Evolutionary conservation across 2,113 vertebrate species (phyloP).

Genomic region (Scomber colias): DNA sequence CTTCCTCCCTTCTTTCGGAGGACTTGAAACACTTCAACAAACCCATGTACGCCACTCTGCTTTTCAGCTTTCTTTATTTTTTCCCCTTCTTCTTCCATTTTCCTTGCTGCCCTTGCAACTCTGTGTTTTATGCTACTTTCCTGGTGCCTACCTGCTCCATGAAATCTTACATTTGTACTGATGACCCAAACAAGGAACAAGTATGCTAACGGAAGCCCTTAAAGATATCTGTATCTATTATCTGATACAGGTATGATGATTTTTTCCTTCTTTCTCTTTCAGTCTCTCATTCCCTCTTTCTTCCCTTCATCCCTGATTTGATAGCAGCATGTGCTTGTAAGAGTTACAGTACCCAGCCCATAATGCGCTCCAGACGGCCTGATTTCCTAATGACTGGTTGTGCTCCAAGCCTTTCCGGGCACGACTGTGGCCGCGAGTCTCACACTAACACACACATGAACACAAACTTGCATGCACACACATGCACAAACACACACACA

Average conservation of each 20-base stretch:
- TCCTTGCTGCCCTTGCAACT: constrained; percentile 9
- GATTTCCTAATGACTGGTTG: constrained; percentile 88
- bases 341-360: constrained; percentile 83
- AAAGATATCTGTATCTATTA: constrained; percentile 5
- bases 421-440: constrained; percentile 81
- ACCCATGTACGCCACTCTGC: neutral
- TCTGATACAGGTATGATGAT: constrained; percentile 22
- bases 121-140: constrained; percentile 5
- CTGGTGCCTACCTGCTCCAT: neutral
- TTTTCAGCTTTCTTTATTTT: neutral
- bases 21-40: neutral
- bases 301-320: constrained; percentile 70
- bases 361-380: constrained; percentile 87
- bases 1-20: neutral
- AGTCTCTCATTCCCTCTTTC: constrained; percentile 40
- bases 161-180: too few species aligned
- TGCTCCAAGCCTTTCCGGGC: constrained; percentile 87
- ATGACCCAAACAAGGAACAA: neutral
- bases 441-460: constrained; percentile 75
- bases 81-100: constrained; percentile 6
- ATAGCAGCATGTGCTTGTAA: constrained; percentile 83
- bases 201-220: constrained; percentile 1
- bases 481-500: constrained; percentile 50
- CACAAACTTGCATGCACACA: constrained; percentile 24
- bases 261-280: constrained; percentile 3